Evolutionary conservation across 2,888 invertebrate species (phyloP).

Genomic region (Acleris emargana): DNA sequence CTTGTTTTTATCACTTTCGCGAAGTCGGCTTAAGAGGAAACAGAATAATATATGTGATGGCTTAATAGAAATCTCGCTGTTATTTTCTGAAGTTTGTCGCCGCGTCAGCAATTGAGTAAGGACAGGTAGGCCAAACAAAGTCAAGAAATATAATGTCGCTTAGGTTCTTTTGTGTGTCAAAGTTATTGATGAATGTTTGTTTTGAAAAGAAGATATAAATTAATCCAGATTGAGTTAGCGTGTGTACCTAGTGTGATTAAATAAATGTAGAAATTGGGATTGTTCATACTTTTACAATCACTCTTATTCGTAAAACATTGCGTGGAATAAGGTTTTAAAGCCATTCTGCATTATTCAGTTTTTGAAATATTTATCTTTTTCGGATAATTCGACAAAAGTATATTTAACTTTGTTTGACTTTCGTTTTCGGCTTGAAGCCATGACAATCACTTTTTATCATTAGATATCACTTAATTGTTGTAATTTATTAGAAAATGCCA

Average conservation of each 20-base stretch:
- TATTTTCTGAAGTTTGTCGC: conserved; percentile 22
- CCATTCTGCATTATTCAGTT: too few species aligned
- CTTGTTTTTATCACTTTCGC: conserved; percentile 23
- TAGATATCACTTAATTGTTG: too few species aligned
- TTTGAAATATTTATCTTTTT: too few species aligned
- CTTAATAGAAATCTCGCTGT: conserved; percentile 32
- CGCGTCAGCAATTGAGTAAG: conserved; percentile 8
- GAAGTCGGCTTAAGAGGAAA: conserved; percentile 20
- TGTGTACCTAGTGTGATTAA: neutral
- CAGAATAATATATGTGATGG: conserved; percentile 27
- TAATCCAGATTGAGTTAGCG: neutral
- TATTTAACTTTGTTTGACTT: too few species aligned
- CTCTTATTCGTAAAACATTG: too few species aligned
- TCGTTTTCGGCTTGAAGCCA: too few species aligned
- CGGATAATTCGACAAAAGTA: too few species aligned
- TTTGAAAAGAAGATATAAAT: neutral
- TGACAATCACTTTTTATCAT: too few species aligned
- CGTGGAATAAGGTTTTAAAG: too few species aligned
- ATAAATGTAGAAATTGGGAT: too few species aligned
- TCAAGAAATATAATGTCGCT: neutral
- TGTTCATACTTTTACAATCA: too few species aligned
- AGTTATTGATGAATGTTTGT: neutral
- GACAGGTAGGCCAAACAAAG: neutral
- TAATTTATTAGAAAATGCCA: too few species aligned
- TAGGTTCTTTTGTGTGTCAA: neutral